Evolutionary conservation across 2,888 invertebrate genomes (phyloP), one percentile per base, ranked within the genome.

Genomic region (Incurvaria masculella): DNA sequence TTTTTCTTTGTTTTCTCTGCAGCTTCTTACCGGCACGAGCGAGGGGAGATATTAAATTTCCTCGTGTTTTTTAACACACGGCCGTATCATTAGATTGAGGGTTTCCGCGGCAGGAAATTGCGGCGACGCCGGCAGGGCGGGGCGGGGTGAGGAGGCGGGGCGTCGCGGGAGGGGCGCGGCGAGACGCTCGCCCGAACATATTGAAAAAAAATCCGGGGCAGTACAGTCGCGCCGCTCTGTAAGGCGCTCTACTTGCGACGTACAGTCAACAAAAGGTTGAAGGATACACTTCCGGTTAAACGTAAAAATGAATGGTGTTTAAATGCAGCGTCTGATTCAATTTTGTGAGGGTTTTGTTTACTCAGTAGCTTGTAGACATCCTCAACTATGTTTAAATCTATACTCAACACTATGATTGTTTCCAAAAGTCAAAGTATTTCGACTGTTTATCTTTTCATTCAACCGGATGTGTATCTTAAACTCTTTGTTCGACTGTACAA

Each of bases 1-100:
- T 76, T 75, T n/a, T 76, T 72, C 75, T 76, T 76, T 78, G 72
- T 75, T 75, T 74, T 73, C 62, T 19, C 26, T 16, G 60, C 64
- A 66, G 66, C 66, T 62, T 64, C 61, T 61, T 63, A 67, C 66
- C 65, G 65, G 66, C n/a, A n/a, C n/a, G n/a, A n/a, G n/a, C n/a
- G n/a, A n/a, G 64, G 45, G 66, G 66, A 72, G 75, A 78, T 79
- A 79, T 79, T 79, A 79, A 79, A 79, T 79, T 78, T 79, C 74
- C 78, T 75, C 75, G 76, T 78, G 76, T 78, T 79, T 79, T 79
- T 79, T 78, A 79, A 78, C 78, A 72, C 55, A 55, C 74, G 73
- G 73, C 72, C 73, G 74, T 79, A 79, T 78, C 79, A 78, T 79
- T 79, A 78, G 78, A 79, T 78, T 75, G 78, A 76, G 78, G 75